A percentile compares a stretch with the other conserved stretches of the same genome.
Conservation (phyloP, 2,888 invertebrate species). For the Metopia argyrocephala region DNA sequence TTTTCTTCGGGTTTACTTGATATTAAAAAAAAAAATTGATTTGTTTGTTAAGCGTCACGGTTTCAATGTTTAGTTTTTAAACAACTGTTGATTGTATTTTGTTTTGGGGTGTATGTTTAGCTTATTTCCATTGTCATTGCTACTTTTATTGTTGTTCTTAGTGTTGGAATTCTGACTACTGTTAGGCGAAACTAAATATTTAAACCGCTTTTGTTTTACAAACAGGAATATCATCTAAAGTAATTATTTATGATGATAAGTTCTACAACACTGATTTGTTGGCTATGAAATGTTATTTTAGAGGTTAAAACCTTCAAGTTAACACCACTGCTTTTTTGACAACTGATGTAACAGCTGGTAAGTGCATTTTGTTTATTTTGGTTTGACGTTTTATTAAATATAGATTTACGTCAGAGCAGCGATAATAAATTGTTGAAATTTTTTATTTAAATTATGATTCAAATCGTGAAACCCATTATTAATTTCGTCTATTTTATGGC, state of each 20-base stretch:
- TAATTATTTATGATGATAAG: slow-evolving; percentile 47
- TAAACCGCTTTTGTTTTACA: slow-evolving; percentile 44
- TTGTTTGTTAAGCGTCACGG: slow-evolving; percentile 63
- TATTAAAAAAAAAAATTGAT: slow-evolving; percentile 62
- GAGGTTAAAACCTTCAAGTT: too few relatives aligned
- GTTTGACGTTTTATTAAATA: too few relatives aligned
- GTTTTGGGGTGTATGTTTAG: not conserved
- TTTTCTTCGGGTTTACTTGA: slow-evolving; percentile 19
- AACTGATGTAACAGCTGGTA: too few relatives aligned
- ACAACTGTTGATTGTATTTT: slow-evolving; percentile 54
- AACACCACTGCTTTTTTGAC: too few relatives aligned
- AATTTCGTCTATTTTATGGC: too few relatives aligned
- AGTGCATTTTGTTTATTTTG: too few relatives aligned
- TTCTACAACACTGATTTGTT: not conserved
- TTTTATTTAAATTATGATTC: too few relatives aligned
- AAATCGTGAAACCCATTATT: too few relatives aligned
- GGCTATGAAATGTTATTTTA: not conserved
- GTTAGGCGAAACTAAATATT: slow-evolving; percentile 41
- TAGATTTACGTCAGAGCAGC: too few relatives aligned
- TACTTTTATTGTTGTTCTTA: slow-evolving; percentile 40
- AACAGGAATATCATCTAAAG: slow-evolving; percentile 24
- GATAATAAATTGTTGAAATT: too few relatives aligned
- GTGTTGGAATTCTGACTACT: slow-evolving; percentile 48
- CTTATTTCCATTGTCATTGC: slow-evolving; percentile 9
- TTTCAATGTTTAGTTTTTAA: slow-evolving; percentile 60